These are phyloP conservation scores for Oegoconia quadripuncta DNA, from an alignment of 2,888 invertebrate species.

Conservation along the genomic window DNA sequence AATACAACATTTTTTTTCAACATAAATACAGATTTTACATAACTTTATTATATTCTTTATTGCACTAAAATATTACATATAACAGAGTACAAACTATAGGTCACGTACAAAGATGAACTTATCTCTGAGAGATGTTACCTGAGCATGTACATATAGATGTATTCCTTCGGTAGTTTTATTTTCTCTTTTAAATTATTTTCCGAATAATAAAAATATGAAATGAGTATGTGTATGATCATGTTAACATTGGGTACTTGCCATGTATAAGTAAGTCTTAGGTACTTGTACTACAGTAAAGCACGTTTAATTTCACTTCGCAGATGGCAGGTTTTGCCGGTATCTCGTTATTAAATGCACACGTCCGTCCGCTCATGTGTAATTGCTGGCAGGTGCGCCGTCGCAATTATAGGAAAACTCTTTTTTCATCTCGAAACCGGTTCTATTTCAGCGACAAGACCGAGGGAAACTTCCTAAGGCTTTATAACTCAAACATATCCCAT, in stretches of 20 bases:
- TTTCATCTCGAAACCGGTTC: conserved; percentile 23
- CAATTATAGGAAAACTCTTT: conserved; percentile 42
- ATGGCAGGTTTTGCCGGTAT: conserved; percentile 44
- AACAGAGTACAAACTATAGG: too few relatives aligned
- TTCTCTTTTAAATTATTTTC: neutral
- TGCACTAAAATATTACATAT: too few relatives aligned
- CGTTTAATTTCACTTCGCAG: conserved; percentile 46
- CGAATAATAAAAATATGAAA: neutral
- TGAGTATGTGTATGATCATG: neutral
- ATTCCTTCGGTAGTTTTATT: too few relatives aligned
- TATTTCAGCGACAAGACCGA: conserved; percentile 22
- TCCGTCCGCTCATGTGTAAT: conserved; percentile 51
- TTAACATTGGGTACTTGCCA: neutral
- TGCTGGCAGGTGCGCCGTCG: conserved; percentile 51
- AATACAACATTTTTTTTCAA: too few relatives aligned
- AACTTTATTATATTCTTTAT: too few relatives aligned
- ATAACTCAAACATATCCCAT: too few relatives aligned
- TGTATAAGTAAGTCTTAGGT: neutral
- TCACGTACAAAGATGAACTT: too few relatives aligned
- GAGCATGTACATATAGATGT: too few relatives aligned
- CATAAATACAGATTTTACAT: too few relatives aligned
- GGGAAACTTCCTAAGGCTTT: conserved; percentile 12
- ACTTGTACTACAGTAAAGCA: conserved; percentile 32
- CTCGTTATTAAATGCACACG: conserved; percentile 44
- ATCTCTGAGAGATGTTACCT: too few relatives aligned